A percentile compares a stretch with the other conserved stretches of the same genome.
Evolutionary conservation across 1,140 invertebrate species (phyloP).

Genomic region (Temnothorax curvispinosus): DNA sequence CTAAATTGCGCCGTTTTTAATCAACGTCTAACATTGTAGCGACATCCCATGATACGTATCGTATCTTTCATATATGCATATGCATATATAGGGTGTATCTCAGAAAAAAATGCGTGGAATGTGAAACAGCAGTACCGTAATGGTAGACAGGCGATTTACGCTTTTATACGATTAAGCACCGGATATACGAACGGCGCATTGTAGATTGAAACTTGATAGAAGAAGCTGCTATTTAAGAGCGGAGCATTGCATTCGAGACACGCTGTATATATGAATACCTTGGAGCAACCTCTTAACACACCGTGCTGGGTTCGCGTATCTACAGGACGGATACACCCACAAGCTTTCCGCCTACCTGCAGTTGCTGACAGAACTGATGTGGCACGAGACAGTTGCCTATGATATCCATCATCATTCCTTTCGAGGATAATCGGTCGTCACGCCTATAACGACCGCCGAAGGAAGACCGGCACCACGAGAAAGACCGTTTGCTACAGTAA

Average conservation of each 20-base stretch:
- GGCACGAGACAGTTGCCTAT: conserved; percentile 74
- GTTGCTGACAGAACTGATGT: conserved; percentile 73
- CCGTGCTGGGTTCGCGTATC: conserved; percentile 18
- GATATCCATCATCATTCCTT: conserved; percentile 78
- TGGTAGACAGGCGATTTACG: background rate
- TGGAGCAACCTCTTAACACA: conserved; percentile 39
- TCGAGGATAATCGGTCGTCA: conserved; percentile 76
- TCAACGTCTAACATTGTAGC: conserved; percentile 42
- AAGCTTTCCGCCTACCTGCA: conserved; percentile 71
- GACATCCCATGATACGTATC: conserved; percentile 15
- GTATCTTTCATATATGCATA: background rate
- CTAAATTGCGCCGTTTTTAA: conserved; percentile 53
- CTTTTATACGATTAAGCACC: background rate
- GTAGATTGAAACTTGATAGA: background rate
- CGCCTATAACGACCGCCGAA: conserved; percentile 72
- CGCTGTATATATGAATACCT: conserved; percentile 21
- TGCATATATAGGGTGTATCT: background rate
- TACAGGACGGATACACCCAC: conserved; percentile 66
- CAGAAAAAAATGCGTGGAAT: background rate
- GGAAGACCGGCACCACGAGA: conserved; percentile 52
- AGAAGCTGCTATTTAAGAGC: background rate
- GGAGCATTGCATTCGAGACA: background rate
- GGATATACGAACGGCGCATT: background rate
- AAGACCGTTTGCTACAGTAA: conserved; percentile 25
- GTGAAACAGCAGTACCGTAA: background rate